Base-by-base conservation (phyloP, 2,797 vertebrate genomes). In the Myiotriccus ornatus region DNA sequence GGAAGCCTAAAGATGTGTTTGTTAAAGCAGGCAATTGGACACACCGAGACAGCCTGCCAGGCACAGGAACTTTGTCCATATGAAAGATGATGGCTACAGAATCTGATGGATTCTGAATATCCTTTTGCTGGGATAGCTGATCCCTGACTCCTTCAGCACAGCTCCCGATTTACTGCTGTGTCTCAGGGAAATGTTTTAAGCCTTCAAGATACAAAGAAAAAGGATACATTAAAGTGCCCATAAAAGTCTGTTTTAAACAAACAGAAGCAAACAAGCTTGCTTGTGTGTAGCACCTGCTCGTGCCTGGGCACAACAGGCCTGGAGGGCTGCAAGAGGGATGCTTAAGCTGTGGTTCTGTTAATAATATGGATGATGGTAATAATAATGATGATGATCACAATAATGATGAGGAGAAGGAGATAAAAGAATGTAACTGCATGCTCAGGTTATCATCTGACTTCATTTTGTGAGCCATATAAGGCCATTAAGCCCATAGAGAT, bases 1-100 rank as follows among this genome's bases (percentile, higher is more conserved):
- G 78, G 67, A 91, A 96, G 73, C 37, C 77, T 84, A 50, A 94
- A 93, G 91, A 95, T 82, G 83, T 4, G 46, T 94, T 95, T 95
- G 94, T 93, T 96, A 91, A 91, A 94, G 76, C 16, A 94, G 87
- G 90, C 83, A 84, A 68, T 91, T 71, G 93, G 89, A 87, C 83
- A 84, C 80, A 27, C 23, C 27, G 77, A 92, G 74, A 91, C 65
- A 92, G 85, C 80, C 82, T 93, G 91, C 67, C 0, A 5, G 80
- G 93, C 89, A 64, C 0, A 28, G 70, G 25, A 70, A 68, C 89
- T 94, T 41, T 57, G 52, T 90, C 85, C 91, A 47, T 23, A 34
- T 50, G 76, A 96, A 97, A 82, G 60, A 89, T 77, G 74, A 84
- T 71, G 59, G 77, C 70, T 70, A 34, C 60, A 47, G 77, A 90